Percentiles rank a stretch among this genome's conserved stretches.
Conservation (phyloP, 2,797 vertebrate species). For the Pipistrellus kuhlii region DNA sequence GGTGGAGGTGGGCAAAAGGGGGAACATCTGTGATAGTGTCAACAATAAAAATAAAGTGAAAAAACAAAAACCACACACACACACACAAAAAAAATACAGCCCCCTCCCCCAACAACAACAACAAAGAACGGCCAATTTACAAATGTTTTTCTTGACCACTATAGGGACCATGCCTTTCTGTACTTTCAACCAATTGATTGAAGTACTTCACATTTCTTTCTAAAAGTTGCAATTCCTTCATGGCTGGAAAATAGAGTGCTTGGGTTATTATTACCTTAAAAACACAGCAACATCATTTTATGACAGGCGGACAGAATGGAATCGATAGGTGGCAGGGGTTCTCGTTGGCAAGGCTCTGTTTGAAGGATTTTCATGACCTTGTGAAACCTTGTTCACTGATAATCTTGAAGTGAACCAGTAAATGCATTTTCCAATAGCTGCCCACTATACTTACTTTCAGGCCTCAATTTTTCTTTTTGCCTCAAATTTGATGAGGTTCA, state of each 20-base stretch:
- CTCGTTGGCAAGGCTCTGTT: conserved; percentile 33
- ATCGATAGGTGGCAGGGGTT: conserved; percentile 1
- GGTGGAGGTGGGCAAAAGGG: not conserved
- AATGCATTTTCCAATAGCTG: not conserved
- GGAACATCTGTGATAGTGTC: not conserved
- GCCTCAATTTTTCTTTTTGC: not conserved
- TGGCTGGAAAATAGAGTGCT: conserved; percentile 52
- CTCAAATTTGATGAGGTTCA: conserved; percentile 55
- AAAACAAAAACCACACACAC: not conserved
- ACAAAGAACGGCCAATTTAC: conserved; percentile 63
- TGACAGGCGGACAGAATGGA: not conserved
- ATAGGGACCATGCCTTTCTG: conserved; percentile 42
- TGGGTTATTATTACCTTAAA: conserved; percentile 45
- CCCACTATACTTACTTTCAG: not conserved
- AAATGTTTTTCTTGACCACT: conserved; percentile 60
- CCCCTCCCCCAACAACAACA: too few relatives aligned
- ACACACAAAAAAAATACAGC: not conserved
- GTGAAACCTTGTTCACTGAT: not conserved
- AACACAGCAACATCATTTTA: not conserved
- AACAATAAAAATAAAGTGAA: not conserved
- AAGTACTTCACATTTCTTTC: conserved; percentile 64
- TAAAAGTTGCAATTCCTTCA: conserved; percentile 51
- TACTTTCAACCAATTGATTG: conserved; percentile 42
- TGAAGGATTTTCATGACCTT: conserved; percentile 54
- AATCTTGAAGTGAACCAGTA: not conserved